Evolutionary conservation across 53 echinoderm and acorn worm genomes (phyloP), one percentile per base, ranked within the genome.

Genomic region (Actinopyga echinites): DNA sequence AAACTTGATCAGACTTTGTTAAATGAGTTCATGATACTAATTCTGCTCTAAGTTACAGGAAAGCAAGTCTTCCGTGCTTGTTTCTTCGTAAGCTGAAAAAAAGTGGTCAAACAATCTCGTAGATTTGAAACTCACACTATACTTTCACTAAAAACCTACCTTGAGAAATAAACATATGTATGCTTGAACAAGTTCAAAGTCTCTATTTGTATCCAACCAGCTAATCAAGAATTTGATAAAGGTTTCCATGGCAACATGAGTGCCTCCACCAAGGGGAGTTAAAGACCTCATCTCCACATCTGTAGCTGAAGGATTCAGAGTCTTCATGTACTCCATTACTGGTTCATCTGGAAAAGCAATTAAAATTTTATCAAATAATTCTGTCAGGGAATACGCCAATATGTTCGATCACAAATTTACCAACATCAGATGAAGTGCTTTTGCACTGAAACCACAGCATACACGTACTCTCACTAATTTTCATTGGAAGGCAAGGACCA

Each of bases 151-250:
- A 0, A 0, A 31, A 29, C 68, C 69, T 28, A 97, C 99, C 92
- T 92, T 94, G 1, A 91, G 26, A 58, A 97, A 97, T 21, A 92
- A 84, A 12, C 84, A 80, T 5, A 89, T 63, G 69, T 94, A 97
- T 0, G 99, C 94, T 77, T 97, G 99, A n/a, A 86, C 77, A 56
- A 97, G 86, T 55, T 97, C 94, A 94, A 90, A 97, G 57, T 94
- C 88, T 6, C 54, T 36, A 64, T 93, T 93, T 7, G 85, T 30
- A 9, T 83, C 24, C 40, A 97, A 37, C 19, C 57, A 22, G 30
- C 73, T 43, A 9, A 31, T 52, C 30, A 97, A 83, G 54, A 90
- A 94, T 4, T 53, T 17, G 5, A 94, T 88, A 56, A 94, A 97
- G 9, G 84, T 88, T 44, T 67, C 61, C 87, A 97, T 85, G 13